These are phyloP conservation scores for Lanius collurio DNA, from an alignment of 2,113 vertebrate genomes.

Conservation along the genomic window DNA sequence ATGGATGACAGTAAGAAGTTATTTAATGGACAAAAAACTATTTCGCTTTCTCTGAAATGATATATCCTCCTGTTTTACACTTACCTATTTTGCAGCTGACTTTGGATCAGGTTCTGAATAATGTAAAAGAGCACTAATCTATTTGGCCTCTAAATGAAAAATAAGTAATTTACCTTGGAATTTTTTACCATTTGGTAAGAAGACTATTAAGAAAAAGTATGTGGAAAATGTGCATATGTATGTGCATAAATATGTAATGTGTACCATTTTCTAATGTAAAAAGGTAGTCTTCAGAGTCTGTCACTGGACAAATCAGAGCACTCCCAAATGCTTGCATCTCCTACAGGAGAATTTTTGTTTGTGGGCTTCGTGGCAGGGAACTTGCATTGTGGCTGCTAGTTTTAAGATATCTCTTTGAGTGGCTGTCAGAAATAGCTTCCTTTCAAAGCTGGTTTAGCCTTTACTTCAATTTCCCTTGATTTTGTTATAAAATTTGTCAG, in stretches of 20 bases:
- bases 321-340: rapidly evolving
- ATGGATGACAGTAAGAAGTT: neutral
- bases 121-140: neutral
- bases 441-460: neutral
- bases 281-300: neutral
- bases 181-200: neutral
- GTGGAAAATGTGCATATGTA: neutral
- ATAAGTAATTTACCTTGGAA: neutral
- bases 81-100: neutral
- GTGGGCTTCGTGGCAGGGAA: neutral
- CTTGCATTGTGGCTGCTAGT: neutral
- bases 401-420: neutral
- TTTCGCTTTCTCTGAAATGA: neutral
- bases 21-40: neutral
- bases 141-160: neutral
- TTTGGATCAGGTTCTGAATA: neutral
- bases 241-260: neutral
- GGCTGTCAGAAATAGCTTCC: neutral
- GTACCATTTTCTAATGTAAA: neutral
- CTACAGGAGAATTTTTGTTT: neutral
- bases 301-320: neutral
- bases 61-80: neutral
- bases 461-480: neutral
- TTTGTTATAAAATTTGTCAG: neutral
- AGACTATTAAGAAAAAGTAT: neutral